phyloP scores from a whole-genome alignment of 2,797 vertebrate genomes.

The Phylloscopus collybita region DNA sequence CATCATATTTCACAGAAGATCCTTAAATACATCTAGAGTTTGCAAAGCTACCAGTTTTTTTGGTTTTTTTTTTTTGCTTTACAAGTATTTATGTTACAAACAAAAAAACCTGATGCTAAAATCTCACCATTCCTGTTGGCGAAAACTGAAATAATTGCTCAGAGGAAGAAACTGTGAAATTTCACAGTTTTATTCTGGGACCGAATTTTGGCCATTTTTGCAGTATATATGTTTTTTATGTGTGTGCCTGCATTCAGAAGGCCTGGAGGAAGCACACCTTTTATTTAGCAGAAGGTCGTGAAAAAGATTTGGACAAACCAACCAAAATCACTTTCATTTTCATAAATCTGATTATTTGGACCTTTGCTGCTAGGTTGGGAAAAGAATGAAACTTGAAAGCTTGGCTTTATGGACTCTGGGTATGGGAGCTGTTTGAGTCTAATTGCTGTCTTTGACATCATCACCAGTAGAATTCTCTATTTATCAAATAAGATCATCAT shows the following conservation, averaged over 20 bases:
- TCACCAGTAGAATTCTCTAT: neutral
- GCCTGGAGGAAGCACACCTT: slow-evolving; percentile 32
- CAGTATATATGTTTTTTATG: slow-evolving; percentile 28
- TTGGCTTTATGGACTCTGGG: neutral
- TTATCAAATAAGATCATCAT: neutral
- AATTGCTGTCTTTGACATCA: neutral
- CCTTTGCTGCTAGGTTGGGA: neutral
- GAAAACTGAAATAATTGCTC: slow-evolving; percentile 71
- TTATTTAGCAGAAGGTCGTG: neutral
- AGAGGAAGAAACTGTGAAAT: slow-evolving; percentile 70
- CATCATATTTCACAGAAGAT: slow-evolving; percentile 64
- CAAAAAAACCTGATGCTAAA: slow-evolving; percentile 72
- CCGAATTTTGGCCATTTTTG: slow-evolving; percentile 69
- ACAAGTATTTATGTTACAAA: slow-evolving; percentile 65
- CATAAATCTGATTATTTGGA: neutral
- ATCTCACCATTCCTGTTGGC: slow-evolving; percentile 66
- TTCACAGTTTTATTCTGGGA: slow-evolving; percentile 73
- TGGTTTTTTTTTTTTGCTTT: slow-evolving; percentile 7
- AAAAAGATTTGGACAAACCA: neutral
- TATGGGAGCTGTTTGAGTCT: neutral
- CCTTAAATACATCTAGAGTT: slow-evolving; percentile 57
- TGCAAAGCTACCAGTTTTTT: slow-evolving; percentile 56
- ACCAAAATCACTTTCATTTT: neutral
- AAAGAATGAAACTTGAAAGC: neutral
- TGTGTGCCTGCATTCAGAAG: neutral